phyloP scores from a whole-genome alignment of 2,113 vertebrate genomes.

The Anguilla rostrata region DNA sequence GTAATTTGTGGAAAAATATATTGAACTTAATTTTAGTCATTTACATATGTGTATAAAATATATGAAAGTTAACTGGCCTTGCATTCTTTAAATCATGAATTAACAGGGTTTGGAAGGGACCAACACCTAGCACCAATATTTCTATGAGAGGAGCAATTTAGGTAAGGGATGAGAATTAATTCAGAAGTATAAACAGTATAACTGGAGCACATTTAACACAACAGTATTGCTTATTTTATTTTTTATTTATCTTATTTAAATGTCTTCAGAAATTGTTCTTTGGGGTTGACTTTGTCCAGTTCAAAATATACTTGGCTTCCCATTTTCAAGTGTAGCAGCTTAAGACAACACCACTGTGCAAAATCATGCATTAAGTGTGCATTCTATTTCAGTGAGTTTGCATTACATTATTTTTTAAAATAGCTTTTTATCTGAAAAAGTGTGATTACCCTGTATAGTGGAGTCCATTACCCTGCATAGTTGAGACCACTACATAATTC shows the following conservation, averaged over 20 bases:
- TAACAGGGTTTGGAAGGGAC: neutral
- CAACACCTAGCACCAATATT: neutral
- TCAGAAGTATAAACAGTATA: neutral
- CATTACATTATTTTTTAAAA: neutral
- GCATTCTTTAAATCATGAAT: conserved; percentile 6
- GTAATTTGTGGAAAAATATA: neutral
- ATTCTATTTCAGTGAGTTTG: neutral
- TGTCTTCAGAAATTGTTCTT: neutral
- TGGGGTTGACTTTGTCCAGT: too few species aligned
- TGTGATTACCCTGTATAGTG: too few species aligned
- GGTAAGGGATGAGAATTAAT: neutral
- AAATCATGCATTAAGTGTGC: conserved; percentile 21
- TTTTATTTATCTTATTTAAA: too few species aligned
- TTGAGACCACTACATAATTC: neutral
- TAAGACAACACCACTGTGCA: conserved; percentile 6
- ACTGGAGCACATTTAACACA: neutral
- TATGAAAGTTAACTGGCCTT: conserved; percentile 28
- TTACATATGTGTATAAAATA: conserved; percentile 18
- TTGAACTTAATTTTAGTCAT: neutral
- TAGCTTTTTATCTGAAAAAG: too few species aligned
- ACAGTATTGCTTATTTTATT: too few species aligned
- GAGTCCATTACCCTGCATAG: neutral
- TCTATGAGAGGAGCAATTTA: neutral
- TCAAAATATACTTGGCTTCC: neutral
- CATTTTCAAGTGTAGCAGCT: neutral